Conservation (phyloP, 2,888 invertebrate genomes). For the Barypeithes pellucidus region DNA sequence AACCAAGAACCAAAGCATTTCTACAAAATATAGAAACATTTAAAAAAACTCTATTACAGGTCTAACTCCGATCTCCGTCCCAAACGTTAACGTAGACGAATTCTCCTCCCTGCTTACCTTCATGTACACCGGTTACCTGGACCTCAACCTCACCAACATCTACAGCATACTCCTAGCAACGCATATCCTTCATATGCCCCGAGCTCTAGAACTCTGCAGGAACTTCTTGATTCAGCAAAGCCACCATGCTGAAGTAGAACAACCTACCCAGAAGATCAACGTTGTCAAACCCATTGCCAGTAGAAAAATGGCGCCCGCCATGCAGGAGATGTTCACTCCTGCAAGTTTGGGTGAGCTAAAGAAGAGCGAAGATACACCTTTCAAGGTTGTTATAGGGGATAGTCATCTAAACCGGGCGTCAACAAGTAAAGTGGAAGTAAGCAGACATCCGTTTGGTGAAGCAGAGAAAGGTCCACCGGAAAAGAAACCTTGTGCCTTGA, state of each 20-base stretch:
- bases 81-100: conserved; percentile 75
- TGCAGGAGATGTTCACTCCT: conserved; percentile 61
- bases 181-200: conserved; percentile 82
- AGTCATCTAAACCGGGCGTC: conserved; percentile 18
- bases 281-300: conserved; percentile 76
- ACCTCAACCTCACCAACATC: conserved; percentile 80
- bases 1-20: too few species aligned
- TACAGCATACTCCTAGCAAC: conserved; percentile 82
- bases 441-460: background rate
- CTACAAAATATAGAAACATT: too few species aligned
- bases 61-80: conserved; percentile 70
- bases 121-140: conserved; percentile 84
- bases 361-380: conserved; percentile 66
- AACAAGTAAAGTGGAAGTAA: conserved; percentile 32
- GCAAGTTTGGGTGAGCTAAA: conserved; percentile 57
- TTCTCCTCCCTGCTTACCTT: conserved; percentile 81
- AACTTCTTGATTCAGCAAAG: conserved; percentile 74
- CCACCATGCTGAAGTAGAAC: conserved; percentile 50
- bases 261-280: conserved; percentile 59
- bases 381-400: conserved; percentile 56
- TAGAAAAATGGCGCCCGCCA: conserved; percentile 65
- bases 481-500: conserved; percentile 47
- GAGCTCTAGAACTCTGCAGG: conserved; percentile 80
- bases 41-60: conserved; percentile 56
- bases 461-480: conserved; percentile 51